Base-by-base conservation (phyloP, 2,797 vertebrate genomes). In the Sardinella longiceps region DNA sequence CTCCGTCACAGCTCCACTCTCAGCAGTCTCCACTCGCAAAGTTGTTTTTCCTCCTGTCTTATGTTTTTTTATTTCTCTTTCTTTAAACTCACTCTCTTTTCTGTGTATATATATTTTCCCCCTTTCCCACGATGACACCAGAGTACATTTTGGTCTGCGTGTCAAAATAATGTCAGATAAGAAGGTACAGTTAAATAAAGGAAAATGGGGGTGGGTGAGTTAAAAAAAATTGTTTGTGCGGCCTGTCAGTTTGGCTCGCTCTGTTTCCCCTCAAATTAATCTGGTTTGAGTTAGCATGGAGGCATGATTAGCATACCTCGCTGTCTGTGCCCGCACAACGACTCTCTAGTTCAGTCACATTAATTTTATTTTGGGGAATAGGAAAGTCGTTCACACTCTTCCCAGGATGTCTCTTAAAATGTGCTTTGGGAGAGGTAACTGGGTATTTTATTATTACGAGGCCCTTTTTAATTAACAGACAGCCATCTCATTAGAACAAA, bases 381-480 rank as follows among this genome's bases (percentile, higher is more conserved):
- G 87, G 81, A 58, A 66, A 86, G 82, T 81, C 86, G 81, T 85
- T 88, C 81, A 81, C 48, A 86, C 83, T 87, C 86, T 89, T 90
- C 87, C 87, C 84, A 82, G 82, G 85, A 87, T 87, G 66, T 87
- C 83, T 86, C 84, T 85, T 86, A 86, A 84, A 83, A 83, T 86
- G 88, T 86, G 87, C 86, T 84, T 82, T 70, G 80, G 87, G 84
- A 89, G 85, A 86, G 82, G 86, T 86, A 87, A 84, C 81, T 82
- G 74, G 80, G 84, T 60, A 82, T 90, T 89, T 88, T 87, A 90
- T 82, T 84, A 91, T 82, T 88, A 87, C 88, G 85, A 87, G 81
- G 87, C 82, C 28, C 77, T 87, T 91, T 90, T 89, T 88, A 91
- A 90, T 91, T 90, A 90, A 91, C 84, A 84, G 86, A 77, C 85